Percentiles rank a stretch among this genome's conserved stretches.
Conservation (phyloP, 1,140 invertebrate species). For the Cecropterus lyciades region DNA sequence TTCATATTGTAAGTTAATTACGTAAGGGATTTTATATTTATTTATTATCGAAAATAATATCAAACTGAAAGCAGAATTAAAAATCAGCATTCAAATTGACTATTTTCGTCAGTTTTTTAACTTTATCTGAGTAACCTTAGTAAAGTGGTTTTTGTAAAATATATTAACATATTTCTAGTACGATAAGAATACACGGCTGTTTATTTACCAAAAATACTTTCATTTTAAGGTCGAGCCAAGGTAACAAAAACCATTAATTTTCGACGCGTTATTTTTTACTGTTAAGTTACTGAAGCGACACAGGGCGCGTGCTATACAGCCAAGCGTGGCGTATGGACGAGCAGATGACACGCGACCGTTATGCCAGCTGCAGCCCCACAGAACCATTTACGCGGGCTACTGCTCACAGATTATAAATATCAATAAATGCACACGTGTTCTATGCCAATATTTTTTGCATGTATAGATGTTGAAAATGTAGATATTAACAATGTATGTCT, state of each 20-base stretch:
- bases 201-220: not conserved
- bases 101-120: too few species aligned
- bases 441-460: slow-evolving; percentile 17
- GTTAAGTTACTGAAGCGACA: slow-evolving; percentile 19
- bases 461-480: not conserved
- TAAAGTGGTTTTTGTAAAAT: too few species aligned
- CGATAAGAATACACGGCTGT: not conserved
- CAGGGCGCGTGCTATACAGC: slow-evolving; percentile 71
- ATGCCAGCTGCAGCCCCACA: slow-evolving; percentile 71
- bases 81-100: too few species aligned
- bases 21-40: too few species aligned
- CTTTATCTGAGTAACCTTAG: too few species aligned
- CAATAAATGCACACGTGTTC: slow-evolving; percentile 16
- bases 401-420: slow-evolving; percentile 25
- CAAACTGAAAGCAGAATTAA: too few species aligned
- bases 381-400: slow-evolving; percentile 28
- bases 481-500: too few species aligned
- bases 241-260: slow-evolving; percentile 14
- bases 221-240: not conserved
- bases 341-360: slow-evolving; percentile 83
- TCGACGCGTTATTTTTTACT: slow-evolving; percentile 18
- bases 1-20: too few species aligned
- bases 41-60: too few species aligned
- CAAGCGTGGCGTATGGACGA: slow-evolving; percentile 63
- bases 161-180: too few species aligned